Conservation (phyloP, 2,888 invertebrate genomes). For the Amphimallon solstitiale region DNA sequence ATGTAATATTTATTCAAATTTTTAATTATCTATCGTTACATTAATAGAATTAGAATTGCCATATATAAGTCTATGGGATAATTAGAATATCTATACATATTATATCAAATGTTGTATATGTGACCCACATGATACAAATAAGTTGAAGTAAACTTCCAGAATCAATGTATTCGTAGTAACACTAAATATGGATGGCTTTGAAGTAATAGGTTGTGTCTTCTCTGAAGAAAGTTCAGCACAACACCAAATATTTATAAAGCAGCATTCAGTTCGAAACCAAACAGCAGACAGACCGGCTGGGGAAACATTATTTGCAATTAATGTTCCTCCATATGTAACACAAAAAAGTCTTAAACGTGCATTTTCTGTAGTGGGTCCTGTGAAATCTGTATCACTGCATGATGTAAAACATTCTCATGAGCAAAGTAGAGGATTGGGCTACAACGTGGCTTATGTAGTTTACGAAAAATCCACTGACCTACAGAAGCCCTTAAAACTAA, state of each 20-base stretch:
- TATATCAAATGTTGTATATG: too few relatives aligned
- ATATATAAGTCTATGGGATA: too few relatives aligned
- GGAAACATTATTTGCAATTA: slow-evolving; percentile 81
- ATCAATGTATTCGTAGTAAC: too few relatives aligned
- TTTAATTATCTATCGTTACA: too few relatives aligned
- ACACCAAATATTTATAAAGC: slow-evolving; percentile 69
- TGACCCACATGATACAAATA: too few relatives aligned
- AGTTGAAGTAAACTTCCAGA: too few relatives aligned
- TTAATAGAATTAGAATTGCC: too few relatives aligned
- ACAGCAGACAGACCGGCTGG: slow-evolving; percentile 78
- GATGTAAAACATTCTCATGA: slow-evolving; percentile 60
- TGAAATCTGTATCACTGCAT: slow-evolving; percentile 59
- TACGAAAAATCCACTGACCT: slow-evolving; percentile 74
- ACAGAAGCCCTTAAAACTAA: slow-evolving; percentile 71
- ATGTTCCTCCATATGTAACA: slow-evolving; percentile 84
- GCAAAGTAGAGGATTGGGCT: slow-evolving; percentile 61
- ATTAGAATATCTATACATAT: too few relatives aligned
- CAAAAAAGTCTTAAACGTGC: slow-evolving; percentile 68
- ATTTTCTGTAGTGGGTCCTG: slow-evolving; percentile 67
- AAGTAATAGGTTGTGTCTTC: slow-evolving; percentile 64
- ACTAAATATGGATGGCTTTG: too few relatives aligned
- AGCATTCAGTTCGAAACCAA: slow-evolving; percentile 77
- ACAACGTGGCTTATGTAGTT: slow-evolving; percentile 82
- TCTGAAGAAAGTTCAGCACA: slow-evolving; percentile 60
- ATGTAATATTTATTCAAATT: too few relatives aligned